These are phyloP conservation scores for Latrodectus elegans DNA, from an alignment of 2,888 invertebrate species.

Conservation along the genomic window DNA sequence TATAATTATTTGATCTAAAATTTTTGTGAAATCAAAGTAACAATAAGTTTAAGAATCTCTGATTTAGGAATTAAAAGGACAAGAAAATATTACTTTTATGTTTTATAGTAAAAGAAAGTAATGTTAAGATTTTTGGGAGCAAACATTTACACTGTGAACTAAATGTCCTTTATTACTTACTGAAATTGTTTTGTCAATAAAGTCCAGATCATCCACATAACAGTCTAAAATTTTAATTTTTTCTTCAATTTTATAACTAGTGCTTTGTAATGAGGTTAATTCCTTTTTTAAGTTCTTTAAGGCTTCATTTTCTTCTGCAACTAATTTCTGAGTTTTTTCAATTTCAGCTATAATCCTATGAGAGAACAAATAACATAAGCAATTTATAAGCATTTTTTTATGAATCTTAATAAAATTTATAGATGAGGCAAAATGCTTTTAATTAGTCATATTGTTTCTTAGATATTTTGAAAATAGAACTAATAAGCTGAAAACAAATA, in stretches of 20 bases:
- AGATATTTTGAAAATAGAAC: no score
- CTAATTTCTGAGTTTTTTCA: constrained; percentile 55
- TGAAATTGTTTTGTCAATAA: constrained; percentile 59
- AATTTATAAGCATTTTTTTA: neutral
- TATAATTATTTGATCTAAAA: no score
- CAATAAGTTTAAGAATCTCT: no score
- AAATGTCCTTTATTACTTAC: constrained; percentile 32
- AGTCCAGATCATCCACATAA: constrained; percentile 65
- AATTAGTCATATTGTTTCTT: no score
- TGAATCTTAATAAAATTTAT: no score
- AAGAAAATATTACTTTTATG: no score
- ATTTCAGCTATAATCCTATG: constrained; percentile 60
- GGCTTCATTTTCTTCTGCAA: constrained; percentile 65
- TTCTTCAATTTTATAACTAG: constrained; percentile 58
- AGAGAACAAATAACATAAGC: neutral
- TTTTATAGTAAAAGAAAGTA: neutral
- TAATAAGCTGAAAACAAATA: no score
- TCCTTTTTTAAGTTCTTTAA: constrained; percentile 55
- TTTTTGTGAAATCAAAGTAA: no score
- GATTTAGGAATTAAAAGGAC: no score
- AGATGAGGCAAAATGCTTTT: no score
- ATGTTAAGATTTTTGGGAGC: neutral
- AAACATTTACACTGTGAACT: neutral
- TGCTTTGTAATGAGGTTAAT: constrained; percentile 37
- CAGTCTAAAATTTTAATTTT: constrained; percentile 60